A percentile compares a stretch with the other conserved stretches of the same genome.
Conservation (phyloP, 1,140 invertebrate species). For the Micrasema minimum region DNA sequence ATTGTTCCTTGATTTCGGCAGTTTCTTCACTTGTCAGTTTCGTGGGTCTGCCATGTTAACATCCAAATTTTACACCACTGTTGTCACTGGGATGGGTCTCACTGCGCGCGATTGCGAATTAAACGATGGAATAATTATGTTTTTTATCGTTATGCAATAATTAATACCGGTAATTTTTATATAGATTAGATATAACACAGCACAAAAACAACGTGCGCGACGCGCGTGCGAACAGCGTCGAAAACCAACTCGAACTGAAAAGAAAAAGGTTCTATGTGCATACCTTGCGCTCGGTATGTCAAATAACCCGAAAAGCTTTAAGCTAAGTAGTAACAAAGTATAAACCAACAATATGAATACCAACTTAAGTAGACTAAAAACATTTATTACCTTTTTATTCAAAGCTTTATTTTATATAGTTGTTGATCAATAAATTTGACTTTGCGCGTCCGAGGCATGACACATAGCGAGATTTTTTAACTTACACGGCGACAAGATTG, state of each 20-base stretch:
- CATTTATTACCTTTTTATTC: too few species aligned
- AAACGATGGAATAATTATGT: constrained; percentile 6
- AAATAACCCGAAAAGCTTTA: too few species aligned
- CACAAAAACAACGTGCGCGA: constrained; percentile 1
- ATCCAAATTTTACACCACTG: constrained; percentile 22
- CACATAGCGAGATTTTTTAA: constrained; percentile 11
- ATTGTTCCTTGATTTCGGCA: constrained; percentile 64
- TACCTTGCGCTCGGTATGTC: too few species aligned
- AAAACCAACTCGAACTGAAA: constrained; percentile 6
- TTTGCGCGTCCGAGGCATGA: background rate
- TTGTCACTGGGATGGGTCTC: constrained; percentile 2
- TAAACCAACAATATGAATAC: too few species aligned
- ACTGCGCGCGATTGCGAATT: constrained; percentile 18
- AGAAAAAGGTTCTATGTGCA: background rate
- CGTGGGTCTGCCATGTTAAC: constrained; percentile 60
- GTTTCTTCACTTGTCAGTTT: constrained; percentile 66
- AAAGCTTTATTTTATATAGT: background rate
- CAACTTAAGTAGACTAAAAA: too few species aligned
- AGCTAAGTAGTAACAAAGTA: too few species aligned
- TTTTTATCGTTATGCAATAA: constrained; percentile 27
- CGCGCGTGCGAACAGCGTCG: background rate
- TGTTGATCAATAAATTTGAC: background rate
- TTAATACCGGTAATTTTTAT: constrained; percentile 17
- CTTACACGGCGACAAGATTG: background rate
- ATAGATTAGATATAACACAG: constrained; percentile 30